phyloP scores from a whole-genome alignment of 2,888 invertebrate genomes.

The Drosophila leonis region DNA sequence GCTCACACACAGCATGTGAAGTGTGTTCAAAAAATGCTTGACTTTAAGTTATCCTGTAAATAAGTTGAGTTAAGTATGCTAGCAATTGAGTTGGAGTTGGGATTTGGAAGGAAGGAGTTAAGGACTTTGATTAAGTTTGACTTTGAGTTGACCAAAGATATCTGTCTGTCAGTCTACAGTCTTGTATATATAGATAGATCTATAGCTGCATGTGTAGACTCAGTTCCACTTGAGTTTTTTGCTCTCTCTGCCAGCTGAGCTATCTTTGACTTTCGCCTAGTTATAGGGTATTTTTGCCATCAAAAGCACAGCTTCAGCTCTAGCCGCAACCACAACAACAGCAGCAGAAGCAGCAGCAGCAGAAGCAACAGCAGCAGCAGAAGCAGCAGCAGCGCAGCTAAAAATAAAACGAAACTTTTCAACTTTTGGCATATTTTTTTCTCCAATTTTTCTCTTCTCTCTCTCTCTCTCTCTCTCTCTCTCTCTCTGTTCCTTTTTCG shows the following conservation, averaged over 20 bases:
- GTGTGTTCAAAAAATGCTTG: too few species aligned
- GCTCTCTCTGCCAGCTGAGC: too few species aligned
- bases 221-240: not conserved
- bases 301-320: constrained; percentile 4
- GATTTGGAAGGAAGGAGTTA: too few species aligned
- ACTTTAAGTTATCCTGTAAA: constrained; percentile 12
- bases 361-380: not conserved
- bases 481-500: constrained; percentile 12
- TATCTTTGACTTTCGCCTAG: not conserved
- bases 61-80: not conserved
- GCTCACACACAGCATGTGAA: constrained; percentile 16
- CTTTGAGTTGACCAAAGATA: not conserved
- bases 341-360: not conserved
- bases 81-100: not conserved
- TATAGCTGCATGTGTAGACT: not conserved
- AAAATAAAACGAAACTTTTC: constrained; percentile 49
- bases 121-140: not conserved
- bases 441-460: not conserved
- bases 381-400: constrained; percentile 7
- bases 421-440: constrained; percentile 58
- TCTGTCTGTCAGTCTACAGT: not conserved
- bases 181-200: not conserved
- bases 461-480: not conserved
- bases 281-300: constrained; percentile 1
- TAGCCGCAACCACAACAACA: constrained; percentile 16